Percentiles rank a stretch among this genome's conserved stretches.
Conservation (phyloP, 2,797 vertebrate species). For the Spheniscus humboldti region DNA sequence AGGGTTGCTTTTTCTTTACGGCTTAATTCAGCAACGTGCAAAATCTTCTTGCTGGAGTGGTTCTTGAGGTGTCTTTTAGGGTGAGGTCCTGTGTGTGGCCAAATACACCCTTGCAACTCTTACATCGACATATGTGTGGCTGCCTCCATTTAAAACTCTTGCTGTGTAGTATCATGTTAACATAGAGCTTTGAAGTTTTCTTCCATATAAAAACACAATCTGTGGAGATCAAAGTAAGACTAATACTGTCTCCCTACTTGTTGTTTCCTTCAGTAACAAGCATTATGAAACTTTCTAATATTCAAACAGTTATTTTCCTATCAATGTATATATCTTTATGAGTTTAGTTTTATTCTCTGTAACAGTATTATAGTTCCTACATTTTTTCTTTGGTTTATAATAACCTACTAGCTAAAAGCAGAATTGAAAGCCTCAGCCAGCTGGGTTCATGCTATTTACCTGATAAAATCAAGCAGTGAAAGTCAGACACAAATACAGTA, state of each 20-base stretch:
- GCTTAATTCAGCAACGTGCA: not conserved
- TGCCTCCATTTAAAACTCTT: not conserved
- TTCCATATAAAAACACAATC: not conserved
- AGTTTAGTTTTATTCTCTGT: not conserved
- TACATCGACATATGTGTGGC: fast-evolving
- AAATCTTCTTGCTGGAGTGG: not conserved
- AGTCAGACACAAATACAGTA: conserved; percentile 19
- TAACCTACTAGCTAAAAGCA: not conserved
- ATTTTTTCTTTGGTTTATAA: not conserved
- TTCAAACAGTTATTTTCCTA: not conserved
- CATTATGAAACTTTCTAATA: not conserved
- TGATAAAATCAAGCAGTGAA: conserved; percentile 31
- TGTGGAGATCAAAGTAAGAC: not conserved
- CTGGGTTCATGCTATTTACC: not conserved
- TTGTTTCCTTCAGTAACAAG: not conserved
- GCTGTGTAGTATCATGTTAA: not conserved
- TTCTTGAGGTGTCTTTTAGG: not conserved
- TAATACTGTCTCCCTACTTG: not conserved
- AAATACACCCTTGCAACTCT: not conserved
- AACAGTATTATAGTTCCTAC: not conserved
- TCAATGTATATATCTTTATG: not conserved
- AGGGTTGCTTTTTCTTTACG: not conserved
- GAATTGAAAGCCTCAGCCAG: not conserved
- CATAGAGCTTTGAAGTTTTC: not conserved
- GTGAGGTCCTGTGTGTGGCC: not conserved